Conservation (phyloP, 1,140 invertebrate genomes). For the Cydia fagiglandana region DNA sequence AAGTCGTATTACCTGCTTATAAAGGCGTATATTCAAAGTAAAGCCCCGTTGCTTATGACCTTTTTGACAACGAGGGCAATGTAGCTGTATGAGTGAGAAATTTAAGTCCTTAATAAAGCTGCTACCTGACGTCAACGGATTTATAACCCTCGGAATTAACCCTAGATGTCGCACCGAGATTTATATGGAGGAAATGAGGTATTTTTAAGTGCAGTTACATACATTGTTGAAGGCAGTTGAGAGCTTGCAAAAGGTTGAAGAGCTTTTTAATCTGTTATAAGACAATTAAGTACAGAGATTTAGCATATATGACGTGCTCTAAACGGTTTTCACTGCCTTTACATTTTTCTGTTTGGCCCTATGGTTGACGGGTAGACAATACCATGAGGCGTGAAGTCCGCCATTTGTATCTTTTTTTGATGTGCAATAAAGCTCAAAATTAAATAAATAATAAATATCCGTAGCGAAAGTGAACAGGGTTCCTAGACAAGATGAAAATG, state of each 20-base stretch:
- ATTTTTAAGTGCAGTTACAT: constrained; percentile 48
- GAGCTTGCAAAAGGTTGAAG: not conserved
- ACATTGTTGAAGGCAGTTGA: not conserved
- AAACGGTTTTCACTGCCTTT: too few relatives aligned
- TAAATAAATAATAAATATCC: too few relatives aligned
- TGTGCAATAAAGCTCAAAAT: too few relatives aligned
- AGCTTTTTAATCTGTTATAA: not conserved
- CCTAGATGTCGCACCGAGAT: constrained; percentile 57
- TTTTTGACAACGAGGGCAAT: not conserved
- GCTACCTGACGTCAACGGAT: constrained; percentile 48
- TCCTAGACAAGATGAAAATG: too few relatives aligned
- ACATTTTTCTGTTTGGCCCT: too few relatives aligned
- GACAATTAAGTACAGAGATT: not conserved
- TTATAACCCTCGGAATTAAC: constrained; percentile 64
- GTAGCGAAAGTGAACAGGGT: too few relatives aligned
- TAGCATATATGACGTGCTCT: not conserved
- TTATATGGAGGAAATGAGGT: constrained; percentile 62
- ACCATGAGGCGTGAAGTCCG: too few relatives aligned
- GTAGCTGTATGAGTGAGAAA: constrained; percentile 22
- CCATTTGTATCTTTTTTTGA: too few relatives aligned
- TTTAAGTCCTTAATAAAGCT: constrained; percentile 31
- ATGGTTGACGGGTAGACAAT: too few relatives aligned
- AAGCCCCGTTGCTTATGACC: not conserved
- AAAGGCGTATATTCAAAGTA: not conserved
- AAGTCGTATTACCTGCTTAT: not conserved